Evolutionary conservation across 2,113 vertebrate species (phyloP).

Genomic region (Onychostruthus taczanowskii): DNA sequence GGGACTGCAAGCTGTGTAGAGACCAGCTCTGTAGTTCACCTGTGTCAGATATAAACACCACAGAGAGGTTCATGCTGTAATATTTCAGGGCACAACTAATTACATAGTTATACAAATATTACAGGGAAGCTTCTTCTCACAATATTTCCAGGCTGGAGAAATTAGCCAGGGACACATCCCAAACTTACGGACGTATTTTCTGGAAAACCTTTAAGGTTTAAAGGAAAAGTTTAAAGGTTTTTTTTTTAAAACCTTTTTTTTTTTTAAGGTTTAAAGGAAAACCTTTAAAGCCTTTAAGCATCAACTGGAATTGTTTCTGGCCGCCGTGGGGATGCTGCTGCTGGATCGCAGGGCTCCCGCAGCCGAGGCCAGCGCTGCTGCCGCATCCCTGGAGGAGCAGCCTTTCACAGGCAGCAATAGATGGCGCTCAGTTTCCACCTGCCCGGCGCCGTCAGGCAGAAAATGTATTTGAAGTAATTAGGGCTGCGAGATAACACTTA

Average conservation of each 20-base stretch:
- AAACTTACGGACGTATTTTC: not conserved
- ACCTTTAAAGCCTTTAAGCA: no score
- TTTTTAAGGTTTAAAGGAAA: no score
- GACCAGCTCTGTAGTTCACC: not conserved
- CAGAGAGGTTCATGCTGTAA: not conserved
- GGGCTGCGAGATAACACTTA: conserved; percentile 60
- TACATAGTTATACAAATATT: not conserved
- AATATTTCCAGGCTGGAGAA: not conserved
- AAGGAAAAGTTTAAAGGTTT: no score
- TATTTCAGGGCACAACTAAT: not conserved
- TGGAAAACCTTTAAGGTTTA: not conserved
- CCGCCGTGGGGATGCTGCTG: not conserved
- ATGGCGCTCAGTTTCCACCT: conserved; percentile 73
- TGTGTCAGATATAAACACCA: not conserved
- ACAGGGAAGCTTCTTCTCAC: not conserved
- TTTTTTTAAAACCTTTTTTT: no score
- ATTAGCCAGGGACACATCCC: not conserved
- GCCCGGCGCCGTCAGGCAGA: conserved; percentile 14
- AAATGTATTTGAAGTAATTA: conserved; percentile 68
- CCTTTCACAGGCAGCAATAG: conserved; percentile 70
- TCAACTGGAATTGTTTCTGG: not conserved
- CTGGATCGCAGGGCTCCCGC: not conserved
- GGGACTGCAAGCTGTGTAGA: not conserved
- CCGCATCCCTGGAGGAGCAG: not conserved
- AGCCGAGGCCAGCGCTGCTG: not conserved